Conservation (phyloP, 2,797 vertebrate genomes). For the Sphaeramia orbicularis region DNA sequence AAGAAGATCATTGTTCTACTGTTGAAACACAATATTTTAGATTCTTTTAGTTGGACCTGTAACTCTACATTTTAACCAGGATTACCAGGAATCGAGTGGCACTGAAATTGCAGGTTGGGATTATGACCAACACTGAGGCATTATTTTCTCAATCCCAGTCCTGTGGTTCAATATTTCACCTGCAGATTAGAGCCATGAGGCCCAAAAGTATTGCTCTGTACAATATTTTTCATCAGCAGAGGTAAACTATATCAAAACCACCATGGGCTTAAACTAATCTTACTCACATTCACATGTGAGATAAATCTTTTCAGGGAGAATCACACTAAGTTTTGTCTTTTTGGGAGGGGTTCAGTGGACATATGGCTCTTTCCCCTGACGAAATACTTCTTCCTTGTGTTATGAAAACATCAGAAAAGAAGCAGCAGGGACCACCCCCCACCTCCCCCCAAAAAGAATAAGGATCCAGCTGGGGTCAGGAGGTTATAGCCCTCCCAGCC, state of each 20-base stretch:
- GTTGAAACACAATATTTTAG: slow-evolving; percentile 6
- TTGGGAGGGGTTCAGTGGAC: slow-evolving; percentile 35
- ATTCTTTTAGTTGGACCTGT: slow-evolving; percentile 13
- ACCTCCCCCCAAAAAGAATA: slow-evolving; percentile 36
- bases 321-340: no score
- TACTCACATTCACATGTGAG: slow-evolving; percentile 38
- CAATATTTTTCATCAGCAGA: slow-evolving; percentile 44
- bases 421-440: slow-evolving; percentile 39
- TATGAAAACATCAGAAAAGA: slow-evolving; percentile 54
- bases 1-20: neutral
- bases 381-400: slow-evolving; percentile 47
- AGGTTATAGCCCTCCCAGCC: slow-evolving; percentile 68
- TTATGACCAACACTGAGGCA: slow-evolving; percentile 36
- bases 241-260: slow-evolving; percentile 26
- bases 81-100: slow-evolving; percentile 42
- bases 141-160: slow-evolving; percentile 45
- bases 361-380: slow-evolving; percentile 59
- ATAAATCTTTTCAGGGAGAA: slow-evolving; percentile 54
- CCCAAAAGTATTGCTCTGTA: slow-evolving; percentile 18
- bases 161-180: slow-evolving; percentile 45
- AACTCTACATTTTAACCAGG: slow-evolving; percentile 29
- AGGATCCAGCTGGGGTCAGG: slow-evolving; percentile 71
- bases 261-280: slow-evolving; percentile 23
- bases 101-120: slow-evolving; percentile 60
- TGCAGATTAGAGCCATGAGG: slow-evolving; percentile 50